Evolutionary conservation across 2,888 invertebrate genomes (phyloP), one percentile per base, ranked within the genome.

Genomic region (Fragum whitleyi): DNA sequence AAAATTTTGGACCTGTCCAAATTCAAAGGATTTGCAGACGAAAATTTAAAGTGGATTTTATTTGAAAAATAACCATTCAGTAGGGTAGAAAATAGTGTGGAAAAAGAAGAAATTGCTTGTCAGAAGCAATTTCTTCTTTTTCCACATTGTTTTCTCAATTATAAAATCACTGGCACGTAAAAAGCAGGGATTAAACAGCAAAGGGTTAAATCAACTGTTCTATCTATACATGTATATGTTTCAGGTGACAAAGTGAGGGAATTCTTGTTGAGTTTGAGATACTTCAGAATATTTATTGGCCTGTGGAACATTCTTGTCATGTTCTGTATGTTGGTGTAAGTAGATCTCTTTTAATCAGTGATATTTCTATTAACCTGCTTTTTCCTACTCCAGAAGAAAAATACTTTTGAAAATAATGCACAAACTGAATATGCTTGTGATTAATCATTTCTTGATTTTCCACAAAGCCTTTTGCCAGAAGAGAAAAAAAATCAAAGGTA

Each of bases 241-340:
- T 29, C 86, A 91, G 94, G 94, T 70, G 93, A 93, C 85, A 92
- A 93, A 86, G 89, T 94, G n/a, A 84, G 94, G 57, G 94, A 94
- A 68, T 94, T 94, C 79, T 87, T 94, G 21, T 90, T 92, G 32
- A 94, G 94, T 80, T 88, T 94, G 28, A 91, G 93, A 57, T 93
- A 93, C 83, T 93, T 94, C 85, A 86, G 94, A 47, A 92, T 94
- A 47, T 94, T 94, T 87, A 94, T 94, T 82, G 94, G 92, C 36
- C 74, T 94, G 74, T 94, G 94, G 94, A 94, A 94, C 86, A 79
- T 94, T 29, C 93, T 94, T 84, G 90, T 94, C 65, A 94, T 94
- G 88, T 93, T 94, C 87, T 91, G 94, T 74, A 94, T 94, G 94
- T 84, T 94, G 65, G 91, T 94, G 94, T 94, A 90, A 94, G 94